These are phyloP conservation scores for Drosophila kanekoi DNA, from an alignment of 2,888 invertebrate genomes.

Conservation along the genomic window DNA sequence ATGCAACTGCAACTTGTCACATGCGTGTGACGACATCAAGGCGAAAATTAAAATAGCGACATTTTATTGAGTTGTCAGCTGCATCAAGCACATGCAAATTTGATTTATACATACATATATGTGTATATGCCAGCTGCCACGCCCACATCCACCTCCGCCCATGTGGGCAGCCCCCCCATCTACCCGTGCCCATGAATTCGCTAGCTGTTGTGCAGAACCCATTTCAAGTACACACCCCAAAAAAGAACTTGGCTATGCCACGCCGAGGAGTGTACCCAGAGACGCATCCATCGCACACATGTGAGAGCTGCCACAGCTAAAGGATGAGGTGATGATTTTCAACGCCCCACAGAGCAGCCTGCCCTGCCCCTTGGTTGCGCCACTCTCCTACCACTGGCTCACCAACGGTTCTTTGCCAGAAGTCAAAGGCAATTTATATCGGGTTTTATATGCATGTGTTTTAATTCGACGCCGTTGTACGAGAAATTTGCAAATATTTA, in stretches of 20 bases:
- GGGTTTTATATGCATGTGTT: conserved; percentile 52
- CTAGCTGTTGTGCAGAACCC: conserved; percentile 25
- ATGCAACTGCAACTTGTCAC: conserved; percentile 49
- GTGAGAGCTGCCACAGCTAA: conserved; percentile 25
- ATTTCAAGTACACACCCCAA: conserved; percentile 69
- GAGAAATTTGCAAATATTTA: conserved; percentile 66
- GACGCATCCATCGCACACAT: conserved; percentile 40
- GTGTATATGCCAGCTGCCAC: conserved; percentile 58
- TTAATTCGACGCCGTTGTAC: conserved; percentile 60
- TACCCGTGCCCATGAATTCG: conserved; percentile 24
- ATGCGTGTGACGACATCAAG: conserved; percentile 66
- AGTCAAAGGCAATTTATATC: conserved; percentile 67
- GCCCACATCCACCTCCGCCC: conserved; percentile 43
- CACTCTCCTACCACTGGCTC: not conserved
- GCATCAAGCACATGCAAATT: conserved; percentile 63
- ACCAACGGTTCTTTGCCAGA: conserved; percentile 48
- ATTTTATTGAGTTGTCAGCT: conserved; percentile 79
- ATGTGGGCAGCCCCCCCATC: conserved; percentile 15
- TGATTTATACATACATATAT: conserved; percentile 20
- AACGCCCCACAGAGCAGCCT: conserved; percentile 64
- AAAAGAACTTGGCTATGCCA: conserved; percentile 26
- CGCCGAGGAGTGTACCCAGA: conserved; percentile 7
- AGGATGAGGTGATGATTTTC: conserved; percentile 76
- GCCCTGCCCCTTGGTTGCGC: conserved; percentile 8
- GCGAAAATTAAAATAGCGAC: conserved; percentile 70